Base-by-base conservation (phyloP, 2,888 invertebrate genomes). In the Athalia cordata region DNA sequence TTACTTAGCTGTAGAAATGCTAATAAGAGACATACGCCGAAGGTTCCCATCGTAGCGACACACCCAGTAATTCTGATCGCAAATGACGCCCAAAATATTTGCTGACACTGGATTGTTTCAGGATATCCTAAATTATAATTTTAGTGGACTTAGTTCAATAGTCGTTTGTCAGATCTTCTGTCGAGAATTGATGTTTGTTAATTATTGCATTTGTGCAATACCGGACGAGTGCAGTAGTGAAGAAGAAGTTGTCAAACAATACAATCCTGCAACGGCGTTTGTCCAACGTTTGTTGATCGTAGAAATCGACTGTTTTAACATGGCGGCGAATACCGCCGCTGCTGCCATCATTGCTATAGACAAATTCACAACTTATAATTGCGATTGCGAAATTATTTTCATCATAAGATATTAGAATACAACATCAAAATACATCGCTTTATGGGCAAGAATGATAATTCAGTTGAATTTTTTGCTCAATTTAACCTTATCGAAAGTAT, bases 31-130 rank as follows among this genome's bases (percentile, higher is more conserved):
- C 82, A 80, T 77, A 82, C 77, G 77, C 80, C 82, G 66, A 83
- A 77, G 78, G 81, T 84, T 82, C 83, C 84, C 88, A 88, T 88
- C 80, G 82, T 83, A 50, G 75, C 64, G 87, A 87, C 87, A 86
- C 88, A 87, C 87, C 86, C 86, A 82, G 64, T 75, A 72, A 72
- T 72, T 72, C 47, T 45, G 62, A 64, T 62, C 50, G 29, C 45
- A 64, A 75, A 61, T 62, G 75, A 62, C 75, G 75, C 75, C 75
- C 62, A 52, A 75, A 75, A 64, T 75, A 62, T 43, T 75, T 75
- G 75, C 57, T 72, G 57, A 72, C 64, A 75, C 64, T 49, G 11
- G 29, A n/a, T 62, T 62, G 29, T 9, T 47, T 75, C 49, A 4
- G 50, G 49, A 11, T 50, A 50, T 6, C 5, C 29, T 45, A 6